phyloP scores from a whole-genome alignment of 2,797 vertebrate species.

The Acanthornis magna region DNA sequence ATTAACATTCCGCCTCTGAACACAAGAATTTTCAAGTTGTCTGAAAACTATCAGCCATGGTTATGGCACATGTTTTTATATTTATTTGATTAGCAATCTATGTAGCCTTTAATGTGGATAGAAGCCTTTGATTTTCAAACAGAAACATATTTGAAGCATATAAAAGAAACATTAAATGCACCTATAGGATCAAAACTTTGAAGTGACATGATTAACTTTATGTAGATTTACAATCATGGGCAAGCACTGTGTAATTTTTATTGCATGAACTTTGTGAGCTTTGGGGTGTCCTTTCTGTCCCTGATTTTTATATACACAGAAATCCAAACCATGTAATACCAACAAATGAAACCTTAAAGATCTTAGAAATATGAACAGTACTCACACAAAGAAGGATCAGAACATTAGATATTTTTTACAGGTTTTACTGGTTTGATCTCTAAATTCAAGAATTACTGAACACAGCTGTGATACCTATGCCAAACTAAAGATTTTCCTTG shows the following conservation, averaged over 20 bases:
- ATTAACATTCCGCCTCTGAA: background rate
- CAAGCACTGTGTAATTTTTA: background rate
- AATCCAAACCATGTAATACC: background rate
- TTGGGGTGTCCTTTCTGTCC: background rate
- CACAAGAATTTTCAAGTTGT: background rate
- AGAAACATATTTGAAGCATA: background rate
- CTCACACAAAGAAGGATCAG: background rate
- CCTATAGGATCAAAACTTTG: background rate
- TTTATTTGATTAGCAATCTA: background rate
- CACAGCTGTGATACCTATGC: background rate
- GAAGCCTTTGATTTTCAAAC: conserved; percentile 23
- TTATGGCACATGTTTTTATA: background rate
- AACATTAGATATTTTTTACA: background rate
- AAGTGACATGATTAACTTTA: background rate
- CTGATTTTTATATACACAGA: background rate
- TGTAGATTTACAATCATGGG: background rate
- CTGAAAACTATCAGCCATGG: background rate
- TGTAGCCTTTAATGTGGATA: background rate
- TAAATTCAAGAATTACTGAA: background rate
- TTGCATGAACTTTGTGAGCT: background rate
- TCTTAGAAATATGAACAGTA: background rate
- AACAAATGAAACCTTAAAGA: background rate
- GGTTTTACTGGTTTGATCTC: background rate
- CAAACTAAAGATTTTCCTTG: background rate
- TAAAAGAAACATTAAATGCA: background rate